Evolutionary conservation across 2,113 vertebrate species (phyloP), one percentile per base, ranked within the genome.

Genomic region (Bubo blakistoni): DNA sequence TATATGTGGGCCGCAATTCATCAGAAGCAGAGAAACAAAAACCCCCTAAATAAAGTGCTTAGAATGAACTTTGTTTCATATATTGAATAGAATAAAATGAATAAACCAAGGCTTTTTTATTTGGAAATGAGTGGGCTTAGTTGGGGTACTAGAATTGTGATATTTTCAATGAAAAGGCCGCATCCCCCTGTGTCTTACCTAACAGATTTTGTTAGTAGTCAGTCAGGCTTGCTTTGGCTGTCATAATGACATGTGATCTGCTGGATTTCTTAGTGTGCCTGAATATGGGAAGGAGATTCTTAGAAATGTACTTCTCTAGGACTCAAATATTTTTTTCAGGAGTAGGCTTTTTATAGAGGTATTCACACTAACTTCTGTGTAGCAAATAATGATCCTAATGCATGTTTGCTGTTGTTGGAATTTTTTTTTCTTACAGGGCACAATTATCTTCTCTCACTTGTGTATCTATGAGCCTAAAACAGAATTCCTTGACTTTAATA

Each of bases 1-100:
- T 83, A 10, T 4, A 26, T 4, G 0, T 42, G 16, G 0, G 21
- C 29, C 25, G 16, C 1, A 0, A 9, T 71, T 84, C 5, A 26
- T 71, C 25, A 40, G 54, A 81, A 81, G 17, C 30, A 36, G 51
- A 61, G 38, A 62, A 81, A 58, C 7, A 2, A 7, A 47, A 38
- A 18, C 11, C 25, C 30, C 2, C 4, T 11, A 44, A 40, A 9
- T 71, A 22, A 69, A 90, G 9, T 42, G 10, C 22, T 85, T 63
- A n/a, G 49, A 18, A 29, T 80, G 27, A 92, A 27, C 3, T 54
- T 65, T 36, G 16, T 4, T 58, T 76, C 19, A 5, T 49, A 2
- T 62, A 22, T 32, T 55, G 7, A n/a, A 11, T 22, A 59, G 27
- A 85, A 69, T 62, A 61, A 67, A 82, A 47, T n/a, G 85, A 95